phyloP scores from a whole-genome alignment of 2,797 vertebrate genomes.

The Natrix natrix region DNA sequence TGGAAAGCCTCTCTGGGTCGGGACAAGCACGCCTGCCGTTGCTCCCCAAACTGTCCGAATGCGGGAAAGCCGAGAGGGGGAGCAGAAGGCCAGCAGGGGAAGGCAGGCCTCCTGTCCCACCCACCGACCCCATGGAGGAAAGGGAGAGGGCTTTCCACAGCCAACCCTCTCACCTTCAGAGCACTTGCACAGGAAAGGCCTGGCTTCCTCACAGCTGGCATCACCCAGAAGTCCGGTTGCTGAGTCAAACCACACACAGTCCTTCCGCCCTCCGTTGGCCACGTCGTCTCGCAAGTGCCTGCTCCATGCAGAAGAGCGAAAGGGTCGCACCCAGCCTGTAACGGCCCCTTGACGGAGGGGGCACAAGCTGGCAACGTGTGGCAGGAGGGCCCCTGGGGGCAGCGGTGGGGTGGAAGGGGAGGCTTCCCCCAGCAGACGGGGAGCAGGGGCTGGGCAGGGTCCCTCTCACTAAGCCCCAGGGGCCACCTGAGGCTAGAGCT shows the following conservation, averaged over 20 bases:
- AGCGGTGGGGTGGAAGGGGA: too few species aligned
- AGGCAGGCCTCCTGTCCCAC: not conserved
- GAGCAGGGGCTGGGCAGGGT: not conserved
- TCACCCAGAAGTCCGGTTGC: not conserved
- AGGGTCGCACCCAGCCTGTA: not conserved
- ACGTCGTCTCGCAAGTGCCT: slow-evolving; percentile 37
- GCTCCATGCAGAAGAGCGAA: not conserved
- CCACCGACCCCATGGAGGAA: not conserved
- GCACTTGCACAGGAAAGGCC: slow-evolving; percentile 38
- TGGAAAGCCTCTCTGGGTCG: not conserved
- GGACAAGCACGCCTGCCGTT: rapidly evolving
- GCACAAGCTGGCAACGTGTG: not conserved
- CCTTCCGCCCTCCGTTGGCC: slow-evolving; percentile 36
- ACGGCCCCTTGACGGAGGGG: not conserved
- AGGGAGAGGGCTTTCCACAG: not conserved
- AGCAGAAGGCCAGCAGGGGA: not conserved
- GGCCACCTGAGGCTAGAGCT: too few species aligned
- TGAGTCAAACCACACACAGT: slow-evolving; percentile 38
- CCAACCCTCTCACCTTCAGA: slow-evolving; percentile 14
- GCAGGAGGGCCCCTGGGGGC: not conserved
- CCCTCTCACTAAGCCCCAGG: not conserved
- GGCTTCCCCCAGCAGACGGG: too few species aligned
- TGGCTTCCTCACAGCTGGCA: slow-evolving; percentile 17
- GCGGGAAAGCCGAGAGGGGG: not conserved
- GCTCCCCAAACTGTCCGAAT: not conserved